Evolutionary conservation across 2,113 vertebrate species (phyloP).

Genomic region (Dicerorhinus sumatrensis): DNA sequence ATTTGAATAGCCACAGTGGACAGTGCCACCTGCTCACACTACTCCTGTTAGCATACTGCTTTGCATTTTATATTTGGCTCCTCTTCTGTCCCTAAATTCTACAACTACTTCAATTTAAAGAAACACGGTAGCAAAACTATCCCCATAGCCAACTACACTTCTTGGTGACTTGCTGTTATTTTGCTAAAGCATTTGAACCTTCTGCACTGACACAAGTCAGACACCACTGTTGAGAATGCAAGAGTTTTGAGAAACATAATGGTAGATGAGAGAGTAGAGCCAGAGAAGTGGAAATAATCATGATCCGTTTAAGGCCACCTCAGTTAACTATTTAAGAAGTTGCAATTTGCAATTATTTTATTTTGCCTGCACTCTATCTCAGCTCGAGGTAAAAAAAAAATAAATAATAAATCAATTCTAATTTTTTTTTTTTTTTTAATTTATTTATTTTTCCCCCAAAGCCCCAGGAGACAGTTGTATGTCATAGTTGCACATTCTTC

Average conservation of each 20-base stretch:
- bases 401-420: not conserved
- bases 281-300: not conserved
- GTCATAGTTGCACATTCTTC: too few relatives aligned
- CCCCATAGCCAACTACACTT: not conserved
- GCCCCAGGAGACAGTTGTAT: too few relatives aligned
- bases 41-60: not conserved
- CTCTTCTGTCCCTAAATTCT: conserved; percentile 8
- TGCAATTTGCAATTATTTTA: conserved; percentile 1
- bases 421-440: too few relatives aligned
- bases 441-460: too few relatives aligned
- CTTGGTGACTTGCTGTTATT: not conserved
- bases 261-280: not conserved
- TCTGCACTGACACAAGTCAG: not conserved
- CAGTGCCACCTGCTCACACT: not conserved
- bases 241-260: not conserved
- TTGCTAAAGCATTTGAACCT: not conserved
- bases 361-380: not conserved
- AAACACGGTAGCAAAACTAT: not conserved
- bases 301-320: not conserved
- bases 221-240: not conserved
- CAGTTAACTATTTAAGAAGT: not conserved
- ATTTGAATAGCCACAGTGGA: not conserved
- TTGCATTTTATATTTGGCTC: not conserved
- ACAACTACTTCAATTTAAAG: conserved; percentile 21
- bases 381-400: not conserved